These are phyloP conservation scores for Gastrophysa polygoni DNA, from an alignment of 2,888 invertebrate genomes.

Conservation along the genomic window DNA sequence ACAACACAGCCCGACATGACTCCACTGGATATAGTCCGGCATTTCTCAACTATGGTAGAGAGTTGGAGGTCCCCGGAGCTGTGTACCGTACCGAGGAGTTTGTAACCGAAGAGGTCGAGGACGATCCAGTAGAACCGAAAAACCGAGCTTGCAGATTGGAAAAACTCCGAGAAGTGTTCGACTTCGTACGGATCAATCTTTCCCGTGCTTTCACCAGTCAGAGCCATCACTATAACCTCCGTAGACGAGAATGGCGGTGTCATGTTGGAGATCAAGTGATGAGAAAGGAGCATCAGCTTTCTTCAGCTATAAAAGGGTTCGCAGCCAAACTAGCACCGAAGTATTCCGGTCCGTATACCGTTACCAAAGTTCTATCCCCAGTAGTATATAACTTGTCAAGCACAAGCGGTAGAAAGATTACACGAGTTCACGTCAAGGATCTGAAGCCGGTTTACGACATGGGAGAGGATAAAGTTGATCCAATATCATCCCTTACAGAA, in stretches of 20 bases:
- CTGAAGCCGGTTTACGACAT: neutral
- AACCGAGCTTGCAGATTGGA: no score
- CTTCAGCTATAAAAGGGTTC: no score
- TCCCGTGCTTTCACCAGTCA: neutral
- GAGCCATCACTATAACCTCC: neutral
- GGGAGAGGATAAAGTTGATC: neutral
- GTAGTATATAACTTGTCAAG: conserved; percentile 5
- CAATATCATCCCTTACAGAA: no score
- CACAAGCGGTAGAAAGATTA: neutral
- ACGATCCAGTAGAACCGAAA: no score
- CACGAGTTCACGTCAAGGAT: neutral
- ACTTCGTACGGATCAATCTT: no score
- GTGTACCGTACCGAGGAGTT: no score
- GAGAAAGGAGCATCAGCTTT: neutral
- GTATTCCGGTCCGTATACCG: conserved; percentile 4
- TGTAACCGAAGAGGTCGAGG: no score
- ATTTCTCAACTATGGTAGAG: no score
- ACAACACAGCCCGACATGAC: conserved; percentile 40
- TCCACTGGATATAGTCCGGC: no score
- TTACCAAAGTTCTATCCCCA: neutral
- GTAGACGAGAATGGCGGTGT: neutral
- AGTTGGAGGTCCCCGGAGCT: no score
- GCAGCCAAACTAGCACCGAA: conserved; percentile 8
- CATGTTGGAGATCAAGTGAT: neutral
- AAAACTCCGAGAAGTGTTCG: no score